Evolutionary conservation across 1,140 invertebrate genomes (phyloP).

Genomic region (Eupeodes corollae): DNA sequence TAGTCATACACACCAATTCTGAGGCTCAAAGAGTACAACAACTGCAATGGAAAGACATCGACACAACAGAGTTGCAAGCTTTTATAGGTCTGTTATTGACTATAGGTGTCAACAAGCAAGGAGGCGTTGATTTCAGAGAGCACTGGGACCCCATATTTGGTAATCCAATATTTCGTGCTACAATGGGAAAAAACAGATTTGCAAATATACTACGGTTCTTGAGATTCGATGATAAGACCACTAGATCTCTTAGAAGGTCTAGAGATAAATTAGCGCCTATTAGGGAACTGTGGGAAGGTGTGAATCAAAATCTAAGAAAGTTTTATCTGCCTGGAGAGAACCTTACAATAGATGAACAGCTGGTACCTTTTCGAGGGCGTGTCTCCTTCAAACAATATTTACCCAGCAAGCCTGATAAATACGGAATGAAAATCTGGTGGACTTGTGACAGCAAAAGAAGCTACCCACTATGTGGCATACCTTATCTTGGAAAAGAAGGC

Average conservation of each 20-base stretch:
- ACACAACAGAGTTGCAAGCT: too few relatives aligned
- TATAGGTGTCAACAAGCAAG: too few relatives aligned
- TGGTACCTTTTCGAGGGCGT: constrained; percentile 31
- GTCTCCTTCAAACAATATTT: constrained; percentile 38
- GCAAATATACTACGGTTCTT: constrained; percentile 8
- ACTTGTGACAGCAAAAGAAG: constrained; percentile 25
- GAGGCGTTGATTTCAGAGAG: too few relatives aligned
- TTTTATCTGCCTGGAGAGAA: constrained; percentile 18
- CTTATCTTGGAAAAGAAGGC: constrained; percentile 16
- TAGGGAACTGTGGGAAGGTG: constrained; percentile 22
- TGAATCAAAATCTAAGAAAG: constrained; percentile 19
- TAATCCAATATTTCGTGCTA: background rate
- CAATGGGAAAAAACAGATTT: constrained; percentile 5
- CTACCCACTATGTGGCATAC: constrained; percentile 25
- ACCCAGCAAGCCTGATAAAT: constrained; percentile 30
- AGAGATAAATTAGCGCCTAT: constrained; percentile 28
- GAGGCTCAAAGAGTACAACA: too few relatives aligned
- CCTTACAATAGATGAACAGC: constrained; percentile 35
- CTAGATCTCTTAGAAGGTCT: constrained; percentile 8
- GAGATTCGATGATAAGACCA: constrained; percentile 17
- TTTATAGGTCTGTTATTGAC: too few relatives aligned
- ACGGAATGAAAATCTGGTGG: constrained; percentile 32
- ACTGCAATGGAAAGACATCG: too few relatives aligned
- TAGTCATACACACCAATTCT: too few relatives aligned
- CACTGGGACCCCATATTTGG: background rate